These are phyloP conservation scores for Oasisia sp. DNA, from an alignment of 2,888 invertebrate genomes.

Conservation along the genomic window DNA sequence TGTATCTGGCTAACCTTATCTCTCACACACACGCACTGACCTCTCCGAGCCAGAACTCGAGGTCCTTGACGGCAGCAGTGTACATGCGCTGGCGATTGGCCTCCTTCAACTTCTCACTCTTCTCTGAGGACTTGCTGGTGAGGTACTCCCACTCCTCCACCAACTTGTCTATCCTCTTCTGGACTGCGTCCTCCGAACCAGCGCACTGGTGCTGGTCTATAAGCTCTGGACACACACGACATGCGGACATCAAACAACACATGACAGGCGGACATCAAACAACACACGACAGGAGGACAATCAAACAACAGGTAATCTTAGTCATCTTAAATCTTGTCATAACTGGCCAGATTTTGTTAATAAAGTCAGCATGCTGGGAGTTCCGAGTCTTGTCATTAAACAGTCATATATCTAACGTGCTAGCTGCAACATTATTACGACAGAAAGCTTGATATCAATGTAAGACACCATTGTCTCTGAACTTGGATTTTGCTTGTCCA, in stretches of 20 bases:
- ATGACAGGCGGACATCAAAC: slow-evolving; percentile 19
- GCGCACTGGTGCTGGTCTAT: slow-evolving; percentile 97
- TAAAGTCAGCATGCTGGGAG: background rate
- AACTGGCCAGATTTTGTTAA: background rate
- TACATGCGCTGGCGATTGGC: slow-evolving; percentile 99
- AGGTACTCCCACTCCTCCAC: slow-evolving; percentile 98
- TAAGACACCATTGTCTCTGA: no score
- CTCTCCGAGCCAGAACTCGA: slow-evolving; percentile 99
- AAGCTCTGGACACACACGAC: slow-evolving; percentile 50
- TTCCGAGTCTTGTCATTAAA: background rate
- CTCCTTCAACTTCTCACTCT: slow-evolving; percentile 96
- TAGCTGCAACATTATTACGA: background rate
- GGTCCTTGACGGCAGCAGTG: slow-evolving; percentile 97
- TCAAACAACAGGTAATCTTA: background rate
- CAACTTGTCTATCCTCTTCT: slow-evolving; percentile 74
- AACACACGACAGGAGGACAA: slow-evolving; percentile 20
- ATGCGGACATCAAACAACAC: background rate
- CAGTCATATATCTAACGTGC: background rate
- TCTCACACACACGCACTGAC: slow-evolving; percentile 67
- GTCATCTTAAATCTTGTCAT: no score
- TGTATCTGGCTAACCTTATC: background rate
- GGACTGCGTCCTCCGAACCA: slow-evolving; percentile 97
- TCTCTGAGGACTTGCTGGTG: slow-evolving; percentile 97
- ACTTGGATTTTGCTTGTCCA: no score
- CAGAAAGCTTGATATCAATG: no score